Conservation (phyloP, 2,888 invertebrate species). For the Luperina testacea region DNA sequence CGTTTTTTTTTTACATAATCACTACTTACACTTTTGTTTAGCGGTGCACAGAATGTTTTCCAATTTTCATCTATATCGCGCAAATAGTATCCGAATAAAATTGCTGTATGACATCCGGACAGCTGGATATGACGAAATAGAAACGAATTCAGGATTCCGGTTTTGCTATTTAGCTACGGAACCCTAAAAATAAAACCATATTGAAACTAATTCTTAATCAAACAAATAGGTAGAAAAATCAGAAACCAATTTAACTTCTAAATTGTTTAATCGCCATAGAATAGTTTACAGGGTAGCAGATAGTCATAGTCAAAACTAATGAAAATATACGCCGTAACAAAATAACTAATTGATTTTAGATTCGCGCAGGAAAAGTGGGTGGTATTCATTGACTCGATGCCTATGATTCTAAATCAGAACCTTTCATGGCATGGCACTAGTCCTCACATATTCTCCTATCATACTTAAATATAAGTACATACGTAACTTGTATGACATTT, state of each 20-base stretch:
- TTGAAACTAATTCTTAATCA: neutral
- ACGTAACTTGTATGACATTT: conserved; percentile 70
- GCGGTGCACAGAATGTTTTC: neutral
- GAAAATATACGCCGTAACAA: conserved; percentile 83
- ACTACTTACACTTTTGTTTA: neutral
- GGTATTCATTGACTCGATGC: conserved; percentile 89
- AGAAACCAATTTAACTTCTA: conserved; percentile 76
- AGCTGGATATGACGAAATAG: neutral
- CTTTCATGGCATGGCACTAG: conserved; percentile 90
- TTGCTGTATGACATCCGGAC: neutral
- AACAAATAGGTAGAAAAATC: conserved; percentile 35
- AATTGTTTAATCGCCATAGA: conserved; percentile 87
- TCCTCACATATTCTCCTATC: conserved; percentile 89
- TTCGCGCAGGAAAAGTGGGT: conserved; percentile 89
- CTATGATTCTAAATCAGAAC: conserved; percentile 89
- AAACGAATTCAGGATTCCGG: too few species aligned
- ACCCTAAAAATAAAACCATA: neutral
- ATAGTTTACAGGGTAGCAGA: conserved; percentile 85
- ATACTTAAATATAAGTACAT: conserved; percentile 84
- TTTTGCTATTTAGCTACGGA: neutral
- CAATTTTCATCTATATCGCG: neutral
- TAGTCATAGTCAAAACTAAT: conserved; percentile 80
- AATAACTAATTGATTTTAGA: conserved; percentile 83
- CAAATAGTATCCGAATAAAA: neutral
- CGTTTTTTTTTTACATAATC: neutral